Percentiles rank a stretch among this genome's conserved stretches.
Conservation (phyloP, 2,888 invertebrate species). For the Pollenia griseotomentosa region DNA sequence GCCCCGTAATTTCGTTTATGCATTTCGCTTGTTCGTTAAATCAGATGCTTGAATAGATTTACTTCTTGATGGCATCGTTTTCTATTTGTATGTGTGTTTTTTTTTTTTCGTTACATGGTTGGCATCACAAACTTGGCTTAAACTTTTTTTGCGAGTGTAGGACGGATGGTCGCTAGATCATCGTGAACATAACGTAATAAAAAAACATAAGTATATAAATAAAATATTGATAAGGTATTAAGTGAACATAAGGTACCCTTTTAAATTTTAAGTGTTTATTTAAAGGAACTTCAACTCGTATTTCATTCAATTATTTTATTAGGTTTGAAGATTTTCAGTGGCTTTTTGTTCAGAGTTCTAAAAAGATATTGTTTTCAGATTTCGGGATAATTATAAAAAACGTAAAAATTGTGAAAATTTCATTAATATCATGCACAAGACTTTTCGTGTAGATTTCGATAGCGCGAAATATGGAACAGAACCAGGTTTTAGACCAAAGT, state of each 20-base stretch:
- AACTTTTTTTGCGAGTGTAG: slow-evolving; percentile 47
- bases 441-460: too few species aligned
- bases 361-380: too few species aligned
- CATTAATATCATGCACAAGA: too few species aligned
- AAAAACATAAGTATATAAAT: neutral
- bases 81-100: neutral
- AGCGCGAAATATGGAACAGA: too few species aligned
- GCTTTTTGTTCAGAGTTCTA: too few species aligned
- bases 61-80: slow-evolving; percentile 56
- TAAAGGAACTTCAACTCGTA: too few species aligned
- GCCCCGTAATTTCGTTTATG: slow-evolving; percentile 21
- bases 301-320: too few species aligned
- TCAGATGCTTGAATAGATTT: slow-evolving; percentile 67
- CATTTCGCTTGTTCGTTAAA: slow-evolving; percentile 12
- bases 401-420: too few species aligned
- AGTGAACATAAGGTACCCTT: neutral
- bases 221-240: neutral
- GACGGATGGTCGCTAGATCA: slow-evolving; percentile 66
- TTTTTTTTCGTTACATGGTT: slow-evolving; percentile 31
- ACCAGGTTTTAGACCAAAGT: too few species aligned
- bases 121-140: slow-evolving; percentile 70
- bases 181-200: slow-evolving; percentile 32
- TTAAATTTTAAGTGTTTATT: too few species aligned
- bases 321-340: too few species aligned
- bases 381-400: too few species aligned